Percentiles rank a stretch among this genome's conserved stretches.
Evolutionary conservation across 2,797 vertebrate genomes (phyloP).

Genomic region (Ctenopoma multispine): DNA sequence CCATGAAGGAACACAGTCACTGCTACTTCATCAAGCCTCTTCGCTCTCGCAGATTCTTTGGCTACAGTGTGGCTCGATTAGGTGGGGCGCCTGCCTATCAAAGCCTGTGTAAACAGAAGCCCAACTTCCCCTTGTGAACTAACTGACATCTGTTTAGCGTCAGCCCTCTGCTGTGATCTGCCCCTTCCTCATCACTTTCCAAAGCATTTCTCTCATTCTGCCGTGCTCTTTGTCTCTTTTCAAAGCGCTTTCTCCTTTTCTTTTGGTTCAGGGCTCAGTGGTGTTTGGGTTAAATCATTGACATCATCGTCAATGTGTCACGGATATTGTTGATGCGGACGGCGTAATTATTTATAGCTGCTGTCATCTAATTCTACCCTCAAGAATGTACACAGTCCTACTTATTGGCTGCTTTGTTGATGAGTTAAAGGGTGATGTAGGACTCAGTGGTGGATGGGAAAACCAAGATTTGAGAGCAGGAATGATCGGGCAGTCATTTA

Average conservation of each 20-base stretch:
- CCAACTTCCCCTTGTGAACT: conserved; percentile 45
- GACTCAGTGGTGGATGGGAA: neutral
- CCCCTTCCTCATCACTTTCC: conserved; percentile 54
- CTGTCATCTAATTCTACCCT: conserved; percentile 6
- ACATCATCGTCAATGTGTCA: conserved; percentile 1
- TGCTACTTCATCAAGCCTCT: conserved; percentile 20
- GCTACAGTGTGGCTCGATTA: conserved; percentile 14
- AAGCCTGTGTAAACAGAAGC: conserved; percentile 66
- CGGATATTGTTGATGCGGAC: conserved; percentile 1
- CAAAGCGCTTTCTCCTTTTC: conserved; percentile 9
- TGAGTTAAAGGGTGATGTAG: neutral
- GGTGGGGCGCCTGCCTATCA: conserved; percentile 63
- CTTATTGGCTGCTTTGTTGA: neutral
- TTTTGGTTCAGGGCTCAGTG: neutral
- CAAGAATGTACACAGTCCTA: neutral
- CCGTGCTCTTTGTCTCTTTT: conserved; percentile 27
- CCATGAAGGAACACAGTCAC: conserved; percentile 37
- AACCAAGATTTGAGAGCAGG: neutral
- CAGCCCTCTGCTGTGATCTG: conserved; percentile 49
- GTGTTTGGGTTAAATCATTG: conserved; percentile 29
- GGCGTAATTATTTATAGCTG: conserved; percentile 6
- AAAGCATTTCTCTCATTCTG: conserved; percentile 26
- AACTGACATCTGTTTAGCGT: conserved; percentile 74
- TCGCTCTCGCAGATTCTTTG: neutral
- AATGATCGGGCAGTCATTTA: neutral